Evolutionary conservation across 2,797 vertebrate genomes (phyloP).

Genomic region (Cirrhinus molitorella): DNA sequence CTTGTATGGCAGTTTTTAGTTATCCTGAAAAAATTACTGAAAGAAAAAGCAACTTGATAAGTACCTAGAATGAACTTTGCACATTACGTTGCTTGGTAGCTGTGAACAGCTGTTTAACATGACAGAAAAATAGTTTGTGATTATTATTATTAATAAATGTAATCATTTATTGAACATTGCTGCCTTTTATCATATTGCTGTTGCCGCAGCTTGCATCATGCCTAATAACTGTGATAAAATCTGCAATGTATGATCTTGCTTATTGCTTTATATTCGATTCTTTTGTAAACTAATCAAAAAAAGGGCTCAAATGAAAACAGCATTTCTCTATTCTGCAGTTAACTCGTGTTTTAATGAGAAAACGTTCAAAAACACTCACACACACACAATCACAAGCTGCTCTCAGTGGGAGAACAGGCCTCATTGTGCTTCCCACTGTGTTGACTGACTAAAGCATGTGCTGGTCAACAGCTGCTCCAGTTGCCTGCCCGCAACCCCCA

Average conservation of each 20-base stretch:
- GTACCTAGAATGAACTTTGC: neutral
- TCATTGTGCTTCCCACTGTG: slow-evolving; percentile 79
- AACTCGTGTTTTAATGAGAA: slow-evolving; percentile 24
- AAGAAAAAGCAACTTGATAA: neutral
- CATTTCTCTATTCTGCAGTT: neutral
- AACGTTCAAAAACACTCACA: neutral
- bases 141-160: slow-evolving; percentile 1
- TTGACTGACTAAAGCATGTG: slow-evolving; percentile 84
- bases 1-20: neutral
- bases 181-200: neutral
- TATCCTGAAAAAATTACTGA: neutral
- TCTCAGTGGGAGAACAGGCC: slow-evolving; percentile 75
- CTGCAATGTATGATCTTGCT: neutral
- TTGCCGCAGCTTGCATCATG: slow-evolving; percentile 23
- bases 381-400: slow-evolving; percentile 39
- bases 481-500: slow-evolving; percentile 36
- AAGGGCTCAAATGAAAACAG: neutral
- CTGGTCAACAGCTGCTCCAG: slow-evolving; percentile 82
- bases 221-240: neutral
- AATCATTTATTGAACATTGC: neutral
- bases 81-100: neutral
- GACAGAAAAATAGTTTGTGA: neutral
- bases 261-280: neutral
- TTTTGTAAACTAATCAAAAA: neutral
- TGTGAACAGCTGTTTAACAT: neutral